Evolutionary conservation across 2,888 invertebrate species (phyloP), one percentile per base, ranked within the genome.

Genomic region (Drosophila ezoana): DNA sequence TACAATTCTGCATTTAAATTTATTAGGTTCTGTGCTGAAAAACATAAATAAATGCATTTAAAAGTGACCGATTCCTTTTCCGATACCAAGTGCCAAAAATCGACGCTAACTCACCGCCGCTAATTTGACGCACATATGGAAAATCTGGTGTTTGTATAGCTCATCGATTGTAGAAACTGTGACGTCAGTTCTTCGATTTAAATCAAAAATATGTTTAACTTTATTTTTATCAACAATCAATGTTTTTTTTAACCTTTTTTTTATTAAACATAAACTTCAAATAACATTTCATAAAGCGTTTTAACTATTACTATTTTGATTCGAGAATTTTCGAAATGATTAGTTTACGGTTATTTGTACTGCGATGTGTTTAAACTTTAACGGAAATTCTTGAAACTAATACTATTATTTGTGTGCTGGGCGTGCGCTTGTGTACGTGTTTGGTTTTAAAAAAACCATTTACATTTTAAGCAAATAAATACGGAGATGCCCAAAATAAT

Each of bases 401-500:
- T 68, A 66, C 48, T 44, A 40, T 9, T 44, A 20, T 11, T 49
- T 11, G 4, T 51, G 20, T 9, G 13, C 0, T 32, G 18, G 13
- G 35, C 13, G 11, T 35, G 35, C 35, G 35, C 13, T 18, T 20
- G 20, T 20, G 43, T 20, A 1, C 13, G 11, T 16, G 8, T 40
- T 8, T 9, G 8, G 20, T 35, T 13, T 76, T 79, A 91, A 58
- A 87, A 79, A 2, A 89, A 68, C 56, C 81, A 82, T 72, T 89
- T 89, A 53, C 89, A 81, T 80, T 90, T 92, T 0, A 91, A 73
- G 69, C 91, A 91, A 58, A 91, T 72, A 41, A 90, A 90, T 20
- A 90, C 85, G 0, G 91, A 90, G 16, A 91, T 81, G 1, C 92
- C 91, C 43, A 91, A 73, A 32, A 90, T 71, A 28, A 92, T 72